Evolutionary conservation across 2,797 vertebrate genomes (phyloP), one percentile per base, ranked within the genome.

Genomic region (Limnodromus scolopaceus): DNA sequence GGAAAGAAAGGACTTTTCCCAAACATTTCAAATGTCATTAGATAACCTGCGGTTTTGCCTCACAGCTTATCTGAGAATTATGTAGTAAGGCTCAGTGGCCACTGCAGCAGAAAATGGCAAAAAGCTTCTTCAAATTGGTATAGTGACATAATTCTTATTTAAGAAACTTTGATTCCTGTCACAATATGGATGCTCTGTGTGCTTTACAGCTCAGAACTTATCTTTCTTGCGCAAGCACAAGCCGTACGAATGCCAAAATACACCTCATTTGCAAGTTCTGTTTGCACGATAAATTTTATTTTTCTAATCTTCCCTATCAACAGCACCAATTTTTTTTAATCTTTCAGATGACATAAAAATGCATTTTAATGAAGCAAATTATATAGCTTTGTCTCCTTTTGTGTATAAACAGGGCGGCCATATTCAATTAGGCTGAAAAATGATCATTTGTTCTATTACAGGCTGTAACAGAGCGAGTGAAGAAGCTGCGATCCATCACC

Each of bases 381-480:
- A 82, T 58, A 58, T 10, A 45, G 93, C 85, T 92, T 87, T 93
- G 92, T 93, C 86, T 97, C 53, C 39, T 91, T 75, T 85, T 45
- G 64, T 54, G 60, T 30, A 57, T 36, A 51, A 87, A 87, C 8
- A 0, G 87, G 66, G 93, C 10, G 48, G 87, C 93, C 91, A 19
- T 79, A 78, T 97, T 97, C 97, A 97, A 78, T 97, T 96, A 97
- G 90, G 84, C 95, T 97, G 95, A 97, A 77, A 95, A 97, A 97
- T 91, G 92, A 88, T 95, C 64, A 89, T 96, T 96, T 94, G 95
- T 97, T 93, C 92, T 32, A 23, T 93, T 84, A 43, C 32, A 57
- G 87, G 77, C 89, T 84, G 36, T 28, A 84, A n/a, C 63, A n/a
- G 66, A 90, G 89, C 5, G 8, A 58, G 78, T 30, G 70, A 60